phyloP scores from a whole-genome alignment of 1,140 invertebrate genomes.

The Trichomalopsis sarcophagae region DNA sequence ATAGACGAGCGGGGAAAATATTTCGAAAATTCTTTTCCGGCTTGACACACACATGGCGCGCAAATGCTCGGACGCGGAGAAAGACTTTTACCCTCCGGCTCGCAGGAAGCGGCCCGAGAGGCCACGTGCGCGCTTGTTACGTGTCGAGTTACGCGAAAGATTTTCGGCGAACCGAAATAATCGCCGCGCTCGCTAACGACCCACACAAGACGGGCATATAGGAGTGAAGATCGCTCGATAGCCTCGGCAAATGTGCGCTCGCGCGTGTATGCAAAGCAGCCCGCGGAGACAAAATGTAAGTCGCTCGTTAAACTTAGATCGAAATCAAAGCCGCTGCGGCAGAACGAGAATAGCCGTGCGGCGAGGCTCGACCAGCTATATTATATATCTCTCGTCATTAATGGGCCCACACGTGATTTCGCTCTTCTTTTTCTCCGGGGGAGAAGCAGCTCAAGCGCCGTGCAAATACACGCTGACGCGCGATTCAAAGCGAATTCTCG shows the following conservation, averaged over 20 bases:
- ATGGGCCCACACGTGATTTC: conserved; percentile 2
- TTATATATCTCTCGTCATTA: conserved; percentile 2
- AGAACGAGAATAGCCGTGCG: background rate
- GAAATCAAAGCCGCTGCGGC: conserved; percentile 22
- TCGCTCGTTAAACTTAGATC: conserved; percentile 42
- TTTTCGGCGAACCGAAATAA: background rate
- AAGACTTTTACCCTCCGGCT: conserved; percentile 68
- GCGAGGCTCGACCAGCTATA: conserved; percentile 6
- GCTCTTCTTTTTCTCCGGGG: background rate
- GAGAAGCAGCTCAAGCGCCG: background rate
- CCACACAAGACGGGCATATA: background rate
- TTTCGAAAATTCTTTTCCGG: conserved; percentile 48
- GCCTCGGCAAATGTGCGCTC: conserved; percentile 11
- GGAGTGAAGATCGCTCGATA: background rate
- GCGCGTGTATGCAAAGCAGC: background rate
- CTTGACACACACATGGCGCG: conserved; percentile 68
- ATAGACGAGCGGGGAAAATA: background rate
- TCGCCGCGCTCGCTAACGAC: background rate
- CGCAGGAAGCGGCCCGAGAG: conserved; percentile 41
- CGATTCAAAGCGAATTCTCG: background rate
- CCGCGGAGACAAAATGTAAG: conserved; percentile 35
- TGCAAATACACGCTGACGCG: background rate
- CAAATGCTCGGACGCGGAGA: conserved; percentile 64
- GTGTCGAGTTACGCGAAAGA: conserved; percentile 63
- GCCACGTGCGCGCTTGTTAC: conserved; percentile 62